A percentile compares a stretch with the other conserved stretches of the same genome.
These are phyloP conservation scores for Myodes glareolus DNA, from an alignment of 2,113 vertebrate genomes.

Conservation along the genomic window DNA sequence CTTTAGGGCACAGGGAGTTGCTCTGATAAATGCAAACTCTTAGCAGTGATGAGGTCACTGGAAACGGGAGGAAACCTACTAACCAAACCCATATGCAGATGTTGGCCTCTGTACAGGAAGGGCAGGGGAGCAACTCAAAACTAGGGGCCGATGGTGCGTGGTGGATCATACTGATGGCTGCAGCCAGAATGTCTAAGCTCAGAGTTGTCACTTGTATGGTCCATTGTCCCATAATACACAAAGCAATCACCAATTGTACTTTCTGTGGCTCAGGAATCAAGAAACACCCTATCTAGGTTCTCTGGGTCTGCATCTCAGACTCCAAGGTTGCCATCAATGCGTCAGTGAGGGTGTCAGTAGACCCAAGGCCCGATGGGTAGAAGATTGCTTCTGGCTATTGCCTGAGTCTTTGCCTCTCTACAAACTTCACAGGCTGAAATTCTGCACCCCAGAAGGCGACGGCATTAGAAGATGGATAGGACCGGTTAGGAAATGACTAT, in stretches of 20 bases:
- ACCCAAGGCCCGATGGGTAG: background rate
- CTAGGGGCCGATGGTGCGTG: background rate
- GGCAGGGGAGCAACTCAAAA: background rate
- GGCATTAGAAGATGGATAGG: background rate
- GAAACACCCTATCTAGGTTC: background rate
- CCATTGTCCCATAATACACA: background rate
- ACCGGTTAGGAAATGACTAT: background rate
- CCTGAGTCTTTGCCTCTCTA: background rate
- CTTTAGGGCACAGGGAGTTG: background rate
- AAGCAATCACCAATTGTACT: background rate
- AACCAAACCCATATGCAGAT: background rate
- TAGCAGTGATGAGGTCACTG: background rate
- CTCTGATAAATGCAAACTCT: background rate
- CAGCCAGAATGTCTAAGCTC: background rate
- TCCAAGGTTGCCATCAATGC: background rate
- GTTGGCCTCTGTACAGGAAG: background rate
- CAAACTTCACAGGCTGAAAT: background rate
- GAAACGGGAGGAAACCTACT: background rate
- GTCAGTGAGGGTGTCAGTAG: background rate
- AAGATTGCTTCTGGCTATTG: background rate
- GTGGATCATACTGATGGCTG: background rate
- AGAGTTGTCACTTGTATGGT: background rate
- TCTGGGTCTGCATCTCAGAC: background rate
- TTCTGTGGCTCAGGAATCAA: conserved; percentile 12
- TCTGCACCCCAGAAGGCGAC: background rate